Base-by-base conservation (phyloP, 1,140 invertebrate species). In the Hyphantria cunea region DNA sequence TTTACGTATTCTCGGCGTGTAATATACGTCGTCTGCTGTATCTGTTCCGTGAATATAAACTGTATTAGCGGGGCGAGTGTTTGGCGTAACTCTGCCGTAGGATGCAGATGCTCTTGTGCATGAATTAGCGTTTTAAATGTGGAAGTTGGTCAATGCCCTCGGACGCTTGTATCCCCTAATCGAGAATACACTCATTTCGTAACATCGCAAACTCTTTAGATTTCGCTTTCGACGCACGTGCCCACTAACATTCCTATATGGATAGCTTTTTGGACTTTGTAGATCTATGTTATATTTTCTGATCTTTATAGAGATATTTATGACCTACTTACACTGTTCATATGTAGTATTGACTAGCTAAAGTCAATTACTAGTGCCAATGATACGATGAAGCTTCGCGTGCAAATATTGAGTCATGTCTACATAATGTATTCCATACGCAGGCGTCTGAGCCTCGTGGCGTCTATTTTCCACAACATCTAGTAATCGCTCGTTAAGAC, bases 121-220 rank as follows among this genome's bases (percentile, higher is more conserved):
- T 86, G 84, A 84, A 83, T 88, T 86, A 87, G 78, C 78, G 78
- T 82, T 83, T 76, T 83, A 84, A 86, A 84, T 82, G 75, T 81
- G 85, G 80, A 86, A 84, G 76, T 86, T 82, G 87, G 87, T 88
- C 87, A 85, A 72, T 84, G 85, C 78, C 79, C 85, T 76, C 82
- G 70, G 74, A 13, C 61, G 53, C 66, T 61, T 74, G 80, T 74
- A 82, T 82, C 74, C 74, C 72, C 79, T 85, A 82, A 84, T 84
- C 84, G 82, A 70, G 70, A 66, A 67, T 58, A 58, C 72, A 66
- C 73, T 56, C 66, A 77, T 89, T 86, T 85, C 81, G 84, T 85
- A 85, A 86, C 70, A 68, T 69, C 67, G 72, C 74, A 65, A 72
- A 66, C 61, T 61, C 66, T 70, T 68, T 68, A 77, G 71, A 76